Percentiles rank a stretch among this genome's conserved stretches.
phyloP scores from a whole-genome alignment of 2,113 vertebrate species.

The Microtus richardsoni region DNA sequence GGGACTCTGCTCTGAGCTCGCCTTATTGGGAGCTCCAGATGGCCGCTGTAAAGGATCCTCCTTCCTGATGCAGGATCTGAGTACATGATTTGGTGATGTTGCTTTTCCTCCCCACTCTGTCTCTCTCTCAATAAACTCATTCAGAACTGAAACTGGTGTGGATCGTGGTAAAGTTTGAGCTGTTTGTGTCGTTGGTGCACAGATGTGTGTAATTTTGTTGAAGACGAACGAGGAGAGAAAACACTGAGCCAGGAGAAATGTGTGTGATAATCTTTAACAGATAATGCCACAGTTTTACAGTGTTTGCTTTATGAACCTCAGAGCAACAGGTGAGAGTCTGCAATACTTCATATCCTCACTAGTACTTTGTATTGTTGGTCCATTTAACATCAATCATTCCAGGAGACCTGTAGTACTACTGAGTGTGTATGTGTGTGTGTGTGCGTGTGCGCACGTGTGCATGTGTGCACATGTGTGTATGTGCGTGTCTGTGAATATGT shows the following conservation, averaged over 20 bases:
- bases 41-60: neutral
- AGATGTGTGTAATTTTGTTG: neutral
- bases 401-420: neutral
- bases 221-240: neutral
- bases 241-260: neutral
- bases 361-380: neutral
- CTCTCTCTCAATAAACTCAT: neutral
- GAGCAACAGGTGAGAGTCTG: neutral
- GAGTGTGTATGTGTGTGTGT: neutral
- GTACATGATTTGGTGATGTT: neutral
- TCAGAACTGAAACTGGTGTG: neutral
- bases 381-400: neutral
- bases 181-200: neutral
- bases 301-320: neutral
- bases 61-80: neutral
- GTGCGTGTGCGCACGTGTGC: fast-evolving
- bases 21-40: neutral
- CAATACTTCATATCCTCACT: neutral
- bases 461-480: neutral
- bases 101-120: neutral
- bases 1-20: neutral
- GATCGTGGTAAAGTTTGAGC: neutral
- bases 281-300: neutral
- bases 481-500: neutral
- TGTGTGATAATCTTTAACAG: neutral